Conservation (phyloP, 1,140 invertebrate genomes). For the Artemia franciscana region DNA sequence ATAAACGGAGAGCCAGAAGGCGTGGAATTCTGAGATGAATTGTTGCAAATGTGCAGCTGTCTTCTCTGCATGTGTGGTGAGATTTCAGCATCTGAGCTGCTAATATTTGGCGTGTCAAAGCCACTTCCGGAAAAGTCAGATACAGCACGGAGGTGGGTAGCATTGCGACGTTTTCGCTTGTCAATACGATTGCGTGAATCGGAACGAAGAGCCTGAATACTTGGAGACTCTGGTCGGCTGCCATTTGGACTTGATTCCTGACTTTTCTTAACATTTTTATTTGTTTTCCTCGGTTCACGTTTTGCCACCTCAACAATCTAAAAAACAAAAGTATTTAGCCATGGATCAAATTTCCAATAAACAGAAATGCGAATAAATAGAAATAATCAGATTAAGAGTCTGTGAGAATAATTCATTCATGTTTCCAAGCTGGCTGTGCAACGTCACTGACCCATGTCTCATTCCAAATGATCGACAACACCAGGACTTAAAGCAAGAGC, state of each 20-base stretch:
- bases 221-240: slow-evolving; percentile 13
- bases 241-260: slow-evolving; percentile 1
- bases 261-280: neutral
- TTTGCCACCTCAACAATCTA: slow-evolving; percentile 9
- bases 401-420: too few species aligned
- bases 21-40: slow-evolving; percentile 3
- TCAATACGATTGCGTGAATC: slow-evolving; percentile 4
- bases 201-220: slow-evolving; percentile 1
- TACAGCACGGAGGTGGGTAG: neutral
- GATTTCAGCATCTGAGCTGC: slow-evolving; percentile 5
- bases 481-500: too few species aligned
- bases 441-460: too few species aligned
- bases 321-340: slow-evolving; percentile 1
- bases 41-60: neutral
- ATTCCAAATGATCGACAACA: too few species aligned
- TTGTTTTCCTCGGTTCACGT: slow-evolving; percentile 10
- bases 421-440: too few species aligned
- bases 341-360: too few species aligned
- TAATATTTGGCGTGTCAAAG: slow-evolving; percentile 1
- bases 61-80: slow-evolving; percentile 2
- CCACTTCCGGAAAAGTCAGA: neutral
- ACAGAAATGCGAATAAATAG: too few species aligned
- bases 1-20: neutral
- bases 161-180: slow-evolving; percentile 1
- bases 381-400: too few species aligned